phyloP scores from a whole-genome alignment of 1,140 invertebrate genomes.

The Drosophila triauraria region DNA sequence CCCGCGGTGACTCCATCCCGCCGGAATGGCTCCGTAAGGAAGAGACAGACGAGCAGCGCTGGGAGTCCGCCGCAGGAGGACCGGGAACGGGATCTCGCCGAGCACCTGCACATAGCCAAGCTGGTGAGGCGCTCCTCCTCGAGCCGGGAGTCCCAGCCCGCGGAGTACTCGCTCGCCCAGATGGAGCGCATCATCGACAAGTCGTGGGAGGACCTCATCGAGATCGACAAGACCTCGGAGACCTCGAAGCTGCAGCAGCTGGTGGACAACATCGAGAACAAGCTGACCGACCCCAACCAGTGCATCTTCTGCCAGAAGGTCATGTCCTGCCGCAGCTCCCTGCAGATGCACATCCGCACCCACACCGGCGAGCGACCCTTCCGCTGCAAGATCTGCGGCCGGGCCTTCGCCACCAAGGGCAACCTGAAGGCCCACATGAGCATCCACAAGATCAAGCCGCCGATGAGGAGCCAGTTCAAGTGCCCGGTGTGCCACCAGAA shows the following conservation, averaged over 20 bases:
- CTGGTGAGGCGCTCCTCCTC: slow-evolving; percentile 66
- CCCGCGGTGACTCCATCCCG: slow-evolving; percentile 23
- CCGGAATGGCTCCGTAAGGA: slow-evolving; percentile 63
- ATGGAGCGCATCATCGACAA: slow-evolving; percentile 89
- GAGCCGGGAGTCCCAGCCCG: slow-evolving; percentile 57
- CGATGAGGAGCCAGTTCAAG: slow-evolving; percentile 96
- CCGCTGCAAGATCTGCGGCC: slow-evolving; percentile 97
- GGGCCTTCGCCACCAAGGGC: slow-evolving; percentile 98
- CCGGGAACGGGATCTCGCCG: slow-evolving; percentile 47
- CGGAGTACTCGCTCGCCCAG: slow-evolving; percentile 71
- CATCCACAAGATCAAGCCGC: slow-evolving; percentile 97
- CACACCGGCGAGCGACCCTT: slow-evolving; percentile 95
- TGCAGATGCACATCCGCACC: slow-evolving; percentile 99
- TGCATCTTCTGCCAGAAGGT: slow-evolving; percentile 99
- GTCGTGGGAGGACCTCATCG: slow-evolving; percentile 98
- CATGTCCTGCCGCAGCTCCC: slow-evolving; percentile 98
- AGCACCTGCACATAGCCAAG: slow-evolving; percentile 65
- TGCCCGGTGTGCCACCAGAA: slow-evolving; percentile 99
- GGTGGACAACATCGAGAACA: slow-evolving; percentile 98
- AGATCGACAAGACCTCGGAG: slow-evolving; percentile 94
- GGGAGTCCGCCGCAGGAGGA: slow-evolving; percentile 49
- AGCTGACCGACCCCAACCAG: slow-evolving; percentile 97
- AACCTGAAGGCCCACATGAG: slow-evolving; percentile 99
- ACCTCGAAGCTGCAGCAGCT: slow-evolving; percentile 97
- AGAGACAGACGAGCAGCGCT: slow-evolving; percentile 59